A percentile compares a stretch with the other conserved stretches of the same genome.
These are phyloP conservation scores for Naja naja DNA, from an alignment of 2,113 vertebrate genomes.

Conservation along the genomic window DNA sequence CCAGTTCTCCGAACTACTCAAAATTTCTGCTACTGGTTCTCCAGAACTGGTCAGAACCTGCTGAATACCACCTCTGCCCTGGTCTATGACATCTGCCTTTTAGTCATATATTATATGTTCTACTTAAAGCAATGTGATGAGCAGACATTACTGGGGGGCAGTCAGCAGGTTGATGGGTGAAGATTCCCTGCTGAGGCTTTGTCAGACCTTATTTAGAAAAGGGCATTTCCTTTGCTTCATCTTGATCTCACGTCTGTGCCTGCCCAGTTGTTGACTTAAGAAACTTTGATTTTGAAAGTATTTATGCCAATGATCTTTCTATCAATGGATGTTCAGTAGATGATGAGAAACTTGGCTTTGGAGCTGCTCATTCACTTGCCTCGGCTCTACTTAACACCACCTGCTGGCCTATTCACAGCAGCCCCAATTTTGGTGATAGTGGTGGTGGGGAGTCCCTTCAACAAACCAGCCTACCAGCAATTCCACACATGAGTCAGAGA, in stretches of 20 bases:
- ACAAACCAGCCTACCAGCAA: conserved; percentile 14
- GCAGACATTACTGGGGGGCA: not conserved
- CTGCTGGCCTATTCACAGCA: not conserved
- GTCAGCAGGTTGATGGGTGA: not conserved
- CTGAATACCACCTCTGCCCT: too few relatives aligned
- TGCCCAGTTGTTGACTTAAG: conserved; percentile 34
- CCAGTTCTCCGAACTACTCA: too few relatives aligned
- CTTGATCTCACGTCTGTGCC: not conserved
- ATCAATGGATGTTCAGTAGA: conserved; percentile 16
- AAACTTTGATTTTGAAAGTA: not conserved
- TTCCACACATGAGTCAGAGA: conserved; percentile 31
- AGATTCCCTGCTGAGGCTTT: not conserved
- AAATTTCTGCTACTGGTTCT: too few relatives aligned
- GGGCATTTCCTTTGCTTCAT: not conserved
- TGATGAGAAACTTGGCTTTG: conserved; percentile 12
- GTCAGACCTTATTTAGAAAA: not conserved
- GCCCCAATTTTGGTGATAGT: not conserved
- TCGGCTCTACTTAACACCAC: conserved; percentile 39
- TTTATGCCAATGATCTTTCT: conserved; percentile 28
- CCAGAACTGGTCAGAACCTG: too few relatives aligned
- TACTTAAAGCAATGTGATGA: not conserved
- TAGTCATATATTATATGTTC: not conserved
- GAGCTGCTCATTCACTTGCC: conserved; percentile 21
- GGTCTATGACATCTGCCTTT: not conserved
- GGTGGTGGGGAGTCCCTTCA: not conserved